Evolutionary conservation across 2,888 invertebrate genomes (phyloP).

Genomic region (Drosophila neutralis): DNA sequence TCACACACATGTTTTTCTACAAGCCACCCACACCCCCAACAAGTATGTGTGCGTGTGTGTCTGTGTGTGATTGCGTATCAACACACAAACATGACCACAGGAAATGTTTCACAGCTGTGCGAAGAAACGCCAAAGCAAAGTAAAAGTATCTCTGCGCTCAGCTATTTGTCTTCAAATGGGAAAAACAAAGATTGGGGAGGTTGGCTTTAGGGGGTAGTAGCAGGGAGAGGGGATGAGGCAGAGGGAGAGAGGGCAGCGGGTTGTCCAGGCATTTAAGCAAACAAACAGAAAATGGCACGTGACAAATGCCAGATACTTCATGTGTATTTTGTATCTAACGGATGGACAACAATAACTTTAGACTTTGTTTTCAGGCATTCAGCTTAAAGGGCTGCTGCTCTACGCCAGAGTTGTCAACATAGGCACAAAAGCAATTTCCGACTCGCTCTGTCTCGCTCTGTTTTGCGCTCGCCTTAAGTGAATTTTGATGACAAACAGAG

Average conservation of each 20-base stretch:
- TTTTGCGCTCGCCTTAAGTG: slow-evolving; percentile 44
- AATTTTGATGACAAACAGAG: slow-evolving; percentile 66
- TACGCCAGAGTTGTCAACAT: slow-evolving; percentile 24
- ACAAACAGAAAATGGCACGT: slow-evolving; percentile 59
- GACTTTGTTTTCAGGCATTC: slow-evolving; percentile 8
- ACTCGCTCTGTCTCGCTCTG: not conserved
- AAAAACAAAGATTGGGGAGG: not conserved
- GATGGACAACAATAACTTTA: slow-evolving; percentile 12
- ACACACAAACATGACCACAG: slow-evolving; percentile 74
- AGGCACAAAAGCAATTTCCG: slow-evolving; percentile 35
- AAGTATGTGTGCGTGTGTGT: not conserved
- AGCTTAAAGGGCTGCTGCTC: not conserved
- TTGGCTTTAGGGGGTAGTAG: not conserved
- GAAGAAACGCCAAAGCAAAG: slow-evolving; percentile 16
- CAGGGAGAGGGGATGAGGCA: not conserved
- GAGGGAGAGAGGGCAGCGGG: slow-evolving; percentile 9
- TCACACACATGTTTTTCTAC: slow-evolving; percentile 71
- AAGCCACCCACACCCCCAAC: not conserved
- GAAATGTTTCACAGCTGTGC: slow-evolving; percentile 74
- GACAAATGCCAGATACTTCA: slow-evolving; percentile 50
- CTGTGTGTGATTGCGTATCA: slow-evolving; percentile 28
- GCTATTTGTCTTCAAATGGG: slow-evolving; percentile 64
- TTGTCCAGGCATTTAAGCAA: slow-evolving; percentile 40
- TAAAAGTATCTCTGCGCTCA: slow-evolving; percentile 46
- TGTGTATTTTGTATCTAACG: slow-evolving; percentile 14